Evolutionary conservation across 2,888 invertebrate genomes (phyloP), one percentile per base, ranked within the genome.

Genomic region (Napeogenes inachia): DNA sequence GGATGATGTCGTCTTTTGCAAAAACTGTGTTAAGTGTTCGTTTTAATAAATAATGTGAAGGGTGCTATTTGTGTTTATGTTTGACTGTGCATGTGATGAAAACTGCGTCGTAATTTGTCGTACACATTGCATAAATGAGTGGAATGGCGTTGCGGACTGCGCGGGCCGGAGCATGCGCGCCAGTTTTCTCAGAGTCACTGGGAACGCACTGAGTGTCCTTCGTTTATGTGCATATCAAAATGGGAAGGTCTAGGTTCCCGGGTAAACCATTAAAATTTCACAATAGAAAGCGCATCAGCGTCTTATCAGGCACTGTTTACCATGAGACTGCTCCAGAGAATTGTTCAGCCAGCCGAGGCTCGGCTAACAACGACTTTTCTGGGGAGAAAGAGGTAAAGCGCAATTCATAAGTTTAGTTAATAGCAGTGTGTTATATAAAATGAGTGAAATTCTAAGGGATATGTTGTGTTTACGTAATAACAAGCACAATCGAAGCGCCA

Each of bases 211-310:
- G 83, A 91, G 82, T 87, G 89, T 87, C 82, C 84, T 88, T 89
- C 91, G 91, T 90, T 88, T 87, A 87, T 84, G 84, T 86, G 86
- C 78, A 84, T 76, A 89, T 85, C 92, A 92, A 91, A 91, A 95
- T 94, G 95, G 94, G 94, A 91, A 93, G 94, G 91, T 94, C 94
- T 88, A 94, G 94, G 92, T 96, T 96, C 93, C 96, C 96, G 83
- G 96, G 96, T 82, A 96, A 95, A 92, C 96, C 96, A 85, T 94
- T 95, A 76, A 96, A 95, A 92, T 94, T 95, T 91, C 94, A 95
- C 84, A 95, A 95, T 91, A 94, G 95, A 92, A 95, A 95, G 87
- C 94, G 96, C 88, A 93, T 96, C 81, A 95, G 95, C 91, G 95
- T 96, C 83, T 91, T 95, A 85, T 93, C 93, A 77, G 91, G 92